A percentile compares a stretch with the other conserved stretches of the same genome.
These are phyloP conservation scores for Loriculus beryllinus DNA, from an alignment of 2,797 vertebrate species.

Conservation along the genomic window DNA sequence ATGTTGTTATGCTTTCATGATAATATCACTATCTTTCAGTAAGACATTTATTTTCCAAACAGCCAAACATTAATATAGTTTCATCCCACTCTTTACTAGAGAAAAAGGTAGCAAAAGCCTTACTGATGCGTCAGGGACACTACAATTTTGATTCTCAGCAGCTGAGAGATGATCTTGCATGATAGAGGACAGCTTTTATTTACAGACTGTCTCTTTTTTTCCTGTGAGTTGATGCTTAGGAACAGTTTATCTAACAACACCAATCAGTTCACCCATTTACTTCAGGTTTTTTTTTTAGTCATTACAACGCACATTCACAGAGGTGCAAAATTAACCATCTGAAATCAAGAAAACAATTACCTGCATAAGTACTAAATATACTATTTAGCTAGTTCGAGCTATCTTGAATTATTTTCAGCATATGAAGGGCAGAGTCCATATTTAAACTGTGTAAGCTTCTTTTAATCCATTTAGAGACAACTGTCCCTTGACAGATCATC, in stretches of 20 bases:
- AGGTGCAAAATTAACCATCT: neutral
- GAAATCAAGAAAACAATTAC: neutral
- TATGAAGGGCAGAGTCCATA: neutral
- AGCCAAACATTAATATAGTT: neutral
- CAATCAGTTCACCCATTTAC: neutral
- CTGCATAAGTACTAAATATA: neutral
- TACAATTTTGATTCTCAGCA: constrained; percentile 10
- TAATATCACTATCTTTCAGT: fast-evolving
- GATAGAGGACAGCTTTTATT: constrained; percentile 28
- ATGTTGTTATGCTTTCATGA: neutral
- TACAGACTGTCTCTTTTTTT: constrained; percentile 15
- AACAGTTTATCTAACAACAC: neutral
- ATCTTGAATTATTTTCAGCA: neutral
- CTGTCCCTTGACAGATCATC: constrained; percentile 41
- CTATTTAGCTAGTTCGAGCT: neutral
- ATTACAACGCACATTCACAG: neutral
- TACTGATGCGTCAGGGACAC: neutral
- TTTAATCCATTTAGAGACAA: constrained; percentile 63
- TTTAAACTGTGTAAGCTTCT: constrained; percentile 39
- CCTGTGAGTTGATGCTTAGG: neutral
- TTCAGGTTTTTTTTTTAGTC: neutral
- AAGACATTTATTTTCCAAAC: neutral
- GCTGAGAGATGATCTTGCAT: constrained; percentile 5
- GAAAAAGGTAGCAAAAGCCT: neutral
- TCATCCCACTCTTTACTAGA: neutral